A percentile compares a stretch with the other conserved stretches of the same genome.
phyloP scores from a whole-genome alignment of 2,113 vertebrate species.

The Sterna hirundo region DNA sequence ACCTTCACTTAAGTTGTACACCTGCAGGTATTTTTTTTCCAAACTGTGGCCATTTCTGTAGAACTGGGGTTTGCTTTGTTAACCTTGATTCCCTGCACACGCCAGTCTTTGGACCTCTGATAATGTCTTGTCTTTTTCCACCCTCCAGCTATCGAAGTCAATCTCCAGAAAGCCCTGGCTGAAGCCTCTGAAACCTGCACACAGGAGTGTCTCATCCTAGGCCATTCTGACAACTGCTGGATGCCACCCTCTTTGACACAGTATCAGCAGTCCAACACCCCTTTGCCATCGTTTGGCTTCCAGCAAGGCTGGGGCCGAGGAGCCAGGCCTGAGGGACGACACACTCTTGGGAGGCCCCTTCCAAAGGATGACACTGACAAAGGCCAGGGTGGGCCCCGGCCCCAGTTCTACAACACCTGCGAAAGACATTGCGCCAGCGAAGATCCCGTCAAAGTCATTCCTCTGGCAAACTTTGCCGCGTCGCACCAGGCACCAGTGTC shows the following conservation, averaged over 20 bases:
- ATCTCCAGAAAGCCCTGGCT: constrained; percentile 90
- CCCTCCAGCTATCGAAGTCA: constrained; percentile 89
- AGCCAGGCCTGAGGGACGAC: constrained; percentile 79
- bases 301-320: constrained; percentile 84
- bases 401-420: constrained; percentile 90
- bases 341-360: constrained; percentile 85
- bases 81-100: background rate
- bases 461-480: constrained; percentile 86
- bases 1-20: background rate
- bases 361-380: constrained; percentile 87
- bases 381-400: constrained; percentile 72
- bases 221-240: constrained; percentile 98
- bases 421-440: constrained; percentile 87
- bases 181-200: constrained; percentile 96
- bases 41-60: rapidly evolving
- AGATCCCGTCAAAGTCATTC: constrained; percentile 89
- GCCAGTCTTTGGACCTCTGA: background rate
- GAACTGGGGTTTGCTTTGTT: background rate
- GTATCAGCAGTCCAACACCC: constrained; percentile 75
- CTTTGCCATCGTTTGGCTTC: constrained; percentile 82
- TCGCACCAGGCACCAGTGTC: constrained; percentile 71
- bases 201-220: constrained; percentile 95
- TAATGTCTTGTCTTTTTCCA: background rate
- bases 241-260: constrained; percentile 90
- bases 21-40: background rate